Base-by-base conservation (phyloP, 2,113 vertebrate species). In the Vanacampus margaritifer region DNA sequence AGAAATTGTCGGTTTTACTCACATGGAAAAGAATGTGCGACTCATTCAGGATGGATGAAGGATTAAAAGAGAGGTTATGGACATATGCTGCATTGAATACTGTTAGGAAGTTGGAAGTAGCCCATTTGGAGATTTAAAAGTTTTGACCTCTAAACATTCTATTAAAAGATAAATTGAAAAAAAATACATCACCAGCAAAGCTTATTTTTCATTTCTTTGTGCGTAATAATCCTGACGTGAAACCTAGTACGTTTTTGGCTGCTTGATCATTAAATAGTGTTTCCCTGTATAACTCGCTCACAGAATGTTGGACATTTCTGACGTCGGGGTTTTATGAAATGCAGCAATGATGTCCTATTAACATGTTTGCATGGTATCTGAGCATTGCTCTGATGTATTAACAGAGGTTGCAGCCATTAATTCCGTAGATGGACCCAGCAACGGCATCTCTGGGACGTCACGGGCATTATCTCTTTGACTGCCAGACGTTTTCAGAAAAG, bases 391-490 rank as follows among this genome's bases (percentile, higher is more conserved):
- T 7, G 54, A 32, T 8, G 17, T 57, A 6, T 57, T 57, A 19
- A 32, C 28, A 14, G 7, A 26, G 54, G 54, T 57, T 32, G 14
- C 54, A 57, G 54, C 19, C 54, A 57, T 57, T 57, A 57, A 57
- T 57, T 57, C 5, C 26, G 32, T 16, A 51, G 14, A 32, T 32
- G 54, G 26, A 57, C 54, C 14, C 54, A 32, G 54, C 54, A 57
- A 57, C 54, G 16, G 26, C 54, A 32, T 32, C 26, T 57, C 54
- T 19, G 7, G 12, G 54, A 57, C 32, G 32, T 57, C 54, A 57
- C 54, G 26, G 54, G 26, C 26, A 57, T 57, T 32, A 57, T 57
- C n/a, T n/a, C n/a, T n/a, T n/a, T n/a, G n/a, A n/a, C n/a, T n/a
- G n/a, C n/a, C n/a, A n/a, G n/a, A n/a, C n/a, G n/a, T n/a, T n/a